These are phyloP conservation scores for Spheniscus mendiculus DNA, from an alignment of 2,113 vertebrate genomes.

Conservation along the genomic window DNA sequence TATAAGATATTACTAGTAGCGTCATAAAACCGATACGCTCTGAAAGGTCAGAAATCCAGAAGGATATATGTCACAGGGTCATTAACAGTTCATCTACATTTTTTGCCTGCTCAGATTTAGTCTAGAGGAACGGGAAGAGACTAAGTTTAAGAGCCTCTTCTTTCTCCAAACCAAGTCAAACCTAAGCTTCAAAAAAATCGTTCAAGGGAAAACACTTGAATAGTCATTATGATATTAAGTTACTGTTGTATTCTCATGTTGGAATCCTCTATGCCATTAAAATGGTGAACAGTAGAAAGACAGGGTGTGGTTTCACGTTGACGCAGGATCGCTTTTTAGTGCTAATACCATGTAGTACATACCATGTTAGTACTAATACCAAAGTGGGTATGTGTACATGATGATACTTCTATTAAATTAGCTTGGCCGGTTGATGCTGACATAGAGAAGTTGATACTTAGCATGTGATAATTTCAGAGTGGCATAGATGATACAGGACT, in stretches of 20 bases:
- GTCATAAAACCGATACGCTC: not conserved
- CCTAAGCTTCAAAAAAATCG: rapidly evolving
- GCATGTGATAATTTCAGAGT: rapidly evolving
- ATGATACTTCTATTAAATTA: not conserved
- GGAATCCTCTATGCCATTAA: not conserved
- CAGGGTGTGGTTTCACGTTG: not conserved
- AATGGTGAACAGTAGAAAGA: not conserved
- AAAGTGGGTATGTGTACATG: rapidly evolving
- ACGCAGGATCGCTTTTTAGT: not conserved
- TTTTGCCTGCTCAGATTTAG: not conserved
- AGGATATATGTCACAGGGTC: too few species aligned
- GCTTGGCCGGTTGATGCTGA: not conserved
- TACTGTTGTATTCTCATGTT: not conserved
- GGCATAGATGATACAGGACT: not conserved
- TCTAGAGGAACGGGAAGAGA: not conserved
- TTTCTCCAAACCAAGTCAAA: not conserved
- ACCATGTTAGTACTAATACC: not conserved
- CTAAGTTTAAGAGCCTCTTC: not conserved
- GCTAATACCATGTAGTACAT: too few species aligned
- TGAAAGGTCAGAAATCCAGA: not conserved
- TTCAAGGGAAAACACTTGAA: not conserved
- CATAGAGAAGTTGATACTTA: not conserved
- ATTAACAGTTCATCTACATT: not conserved
- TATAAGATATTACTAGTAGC: not conserved
- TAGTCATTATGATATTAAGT: not conserved